Conservation (phyloP, 2,888 invertebrate species). For the Mimas tiliae region DNA sequence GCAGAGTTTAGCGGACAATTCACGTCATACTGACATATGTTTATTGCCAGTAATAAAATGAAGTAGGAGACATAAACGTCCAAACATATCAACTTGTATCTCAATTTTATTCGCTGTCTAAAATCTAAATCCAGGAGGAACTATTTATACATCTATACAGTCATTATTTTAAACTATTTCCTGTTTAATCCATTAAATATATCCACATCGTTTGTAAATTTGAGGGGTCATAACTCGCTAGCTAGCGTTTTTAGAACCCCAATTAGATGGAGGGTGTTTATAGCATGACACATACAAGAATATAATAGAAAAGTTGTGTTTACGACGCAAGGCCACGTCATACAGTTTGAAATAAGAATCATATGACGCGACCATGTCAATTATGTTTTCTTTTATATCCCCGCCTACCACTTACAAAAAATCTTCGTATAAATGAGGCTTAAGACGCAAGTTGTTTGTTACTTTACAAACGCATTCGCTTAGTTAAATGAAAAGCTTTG, state of each 20-base stretch:
- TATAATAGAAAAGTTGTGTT: too few species aligned
- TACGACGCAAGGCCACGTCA: too few species aligned
- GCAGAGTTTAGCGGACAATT: slow-evolving; percentile 26
- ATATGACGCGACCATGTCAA: too few species aligned
- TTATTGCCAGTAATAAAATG: slow-evolving; percentile 15
- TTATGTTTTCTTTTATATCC: too few species aligned
- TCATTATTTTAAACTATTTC: background rate
- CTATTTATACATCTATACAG: background rate
- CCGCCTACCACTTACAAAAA: too few species aligned
- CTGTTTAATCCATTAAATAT: background rate
- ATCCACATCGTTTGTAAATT: background rate
- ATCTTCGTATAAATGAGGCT: too few species aligned
- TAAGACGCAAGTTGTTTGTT: background rate
- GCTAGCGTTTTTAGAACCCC: background rate
- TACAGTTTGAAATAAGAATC: too few species aligned
- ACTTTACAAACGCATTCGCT: background rate
- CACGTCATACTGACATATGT: slow-evolving; percentile 14
- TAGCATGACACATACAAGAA: too few species aligned
- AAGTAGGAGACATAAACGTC: slow-evolving; percentile 18
- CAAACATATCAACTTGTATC: slow-evolving; percentile 18
- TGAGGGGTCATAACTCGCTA: background rate
- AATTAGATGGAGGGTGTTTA: too few species aligned
- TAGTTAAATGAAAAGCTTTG: background rate
- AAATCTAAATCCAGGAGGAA: background rate
- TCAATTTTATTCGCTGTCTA: slow-evolving; percentile 8